Base-by-base conservation (phyloP, 2,888 invertebrate species). In the Oscheius sp. region DNA sequence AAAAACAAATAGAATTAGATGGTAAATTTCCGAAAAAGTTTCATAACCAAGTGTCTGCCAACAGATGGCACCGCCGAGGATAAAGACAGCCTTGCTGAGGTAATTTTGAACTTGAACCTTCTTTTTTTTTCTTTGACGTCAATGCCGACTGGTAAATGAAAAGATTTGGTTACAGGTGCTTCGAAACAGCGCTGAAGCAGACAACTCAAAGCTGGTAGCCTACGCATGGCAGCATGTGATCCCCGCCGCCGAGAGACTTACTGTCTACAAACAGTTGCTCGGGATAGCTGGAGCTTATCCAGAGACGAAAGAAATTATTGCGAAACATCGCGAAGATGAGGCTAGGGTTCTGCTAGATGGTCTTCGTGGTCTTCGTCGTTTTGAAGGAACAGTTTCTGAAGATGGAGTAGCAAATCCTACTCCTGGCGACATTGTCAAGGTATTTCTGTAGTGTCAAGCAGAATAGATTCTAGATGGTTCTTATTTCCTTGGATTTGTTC, bases 251-350 rank as follows among this genome's bases (percentile, higher is more conserved):
- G 33, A 56, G 17, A 20, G 67, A 38, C 12, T 61, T 17, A 67
- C 54, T 3, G 59, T 68, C 51, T 71, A 68, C 62, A 68, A 57
- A 38, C 61, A 59, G 20, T 68, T 71, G 24, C 50, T 71, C 17
- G 71, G 71, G 1, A 54, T 71, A 5, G 36, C 54, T 17, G 54
- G 62, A 20, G 47, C 54, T 14, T 64, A 66, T 44, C 36, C 45
- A 28, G 68, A 71, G n/a, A 59, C 68, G 17, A 51, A 64, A 24
- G 66, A 41, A 12, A 66, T 61, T 12, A 36, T 68, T 8, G 68
- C 68, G 12, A 68, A 64, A 38, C 66, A 65, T 32, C 41, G 68
- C 14, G 38, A 49, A 20, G 71, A 68, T 17, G 71, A 71, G 63
- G 71, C 68, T 14, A n/a, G 44, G 32, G 32, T 20, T 59, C 57